phyloP scores from a whole-genome alignment of 1,140 invertebrate species.

The Drosophila melanica region DNA sequence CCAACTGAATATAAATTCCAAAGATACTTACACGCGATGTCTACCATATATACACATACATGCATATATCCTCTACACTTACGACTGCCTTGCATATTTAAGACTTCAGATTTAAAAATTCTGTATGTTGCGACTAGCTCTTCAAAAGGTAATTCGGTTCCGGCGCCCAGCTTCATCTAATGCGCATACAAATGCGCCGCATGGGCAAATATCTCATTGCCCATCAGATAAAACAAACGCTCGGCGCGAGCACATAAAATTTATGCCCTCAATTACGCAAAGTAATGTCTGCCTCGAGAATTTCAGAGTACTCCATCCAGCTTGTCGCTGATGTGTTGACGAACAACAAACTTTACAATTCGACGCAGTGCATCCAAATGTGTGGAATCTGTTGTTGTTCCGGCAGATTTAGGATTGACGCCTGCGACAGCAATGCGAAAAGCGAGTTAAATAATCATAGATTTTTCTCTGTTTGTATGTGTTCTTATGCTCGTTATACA shows the following conservation, averaged over 20 bases:
- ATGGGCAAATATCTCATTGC: constrained; percentile 45
- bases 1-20: constrained; percentile 15
- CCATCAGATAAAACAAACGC: constrained; percentile 35
- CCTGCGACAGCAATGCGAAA: constrained; percentile 12
- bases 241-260: constrained; percentile 44
- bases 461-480: background rate
- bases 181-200: constrained; percentile 36
- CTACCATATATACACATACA: background rate
- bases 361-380: constrained; percentile 22
- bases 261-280: constrained; percentile 61
- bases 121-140: background rate
- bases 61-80: constrained; percentile 7
- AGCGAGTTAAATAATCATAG: constrained; percentile 15
- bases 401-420: background rate
- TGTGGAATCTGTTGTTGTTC: constrained; percentile 14
- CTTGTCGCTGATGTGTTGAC: constrained; percentile 40
- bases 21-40: background rate
- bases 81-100: constrained; percentile 5
- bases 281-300: constrained; percentile 50
- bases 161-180: constrained; percentile 21
- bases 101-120: constrained; percentile 7
- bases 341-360: constrained; percentile 23
- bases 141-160: constrained; percentile 13
- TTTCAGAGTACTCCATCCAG: constrained; percentile 9
- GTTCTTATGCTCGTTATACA: background rate